phyloP scores from a whole-genome alignment of 2,797 vertebrate genomes.

The Microcaecilia unicolor region DNA sequence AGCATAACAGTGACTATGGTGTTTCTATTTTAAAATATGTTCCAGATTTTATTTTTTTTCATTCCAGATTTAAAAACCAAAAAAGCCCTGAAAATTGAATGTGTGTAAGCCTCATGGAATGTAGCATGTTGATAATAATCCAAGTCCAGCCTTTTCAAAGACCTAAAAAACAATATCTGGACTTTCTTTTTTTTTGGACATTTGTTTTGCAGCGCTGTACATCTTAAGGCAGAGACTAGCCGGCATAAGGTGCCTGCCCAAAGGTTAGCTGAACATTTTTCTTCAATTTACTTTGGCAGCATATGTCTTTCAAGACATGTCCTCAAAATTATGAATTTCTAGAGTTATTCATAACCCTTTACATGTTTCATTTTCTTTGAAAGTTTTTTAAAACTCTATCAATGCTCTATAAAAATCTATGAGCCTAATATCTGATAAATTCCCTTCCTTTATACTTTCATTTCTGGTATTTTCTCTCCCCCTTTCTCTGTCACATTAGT shows the following conservation, averaged over 20 bases:
- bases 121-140: constrained; percentile 69
- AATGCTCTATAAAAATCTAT: too few relatives aligned
- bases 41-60: constrained; percentile 50
- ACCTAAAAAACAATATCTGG: constrained; percentile 51
- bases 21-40: constrained; percentile 58
- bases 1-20: constrained; percentile 43
- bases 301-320: too few relatives aligned
- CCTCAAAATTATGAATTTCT: too few relatives aligned
- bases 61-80: too few relatives aligned
- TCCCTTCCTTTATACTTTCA: too few relatives aligned
- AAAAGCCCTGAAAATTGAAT: constrained; percentile 59
- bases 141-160: constrained; percentile 66
- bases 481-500: too few relatives aligned
- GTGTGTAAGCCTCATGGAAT: constrained; percentile 61
- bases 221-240: constrained; percentile 95
- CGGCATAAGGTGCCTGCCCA: constrained; percentile 93
- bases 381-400: too few relatives aligned
- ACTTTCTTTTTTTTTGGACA: constrained; percentile 83
- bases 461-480: too few relatives aligned
- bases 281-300: constrained; percentile 77
- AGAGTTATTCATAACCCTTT: too few relatives aligned
- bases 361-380: too few relatives aligned
- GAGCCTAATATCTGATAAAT: too few relatives aligned
- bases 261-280: constrained; percentile 95
- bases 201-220: constrained; percentile 98